Evolutionary conservation across 2,888 invertebrate species (phyloP), one percentile per base, ranked within the genome.

Genomic region (Drosophila greeni): DNA sequence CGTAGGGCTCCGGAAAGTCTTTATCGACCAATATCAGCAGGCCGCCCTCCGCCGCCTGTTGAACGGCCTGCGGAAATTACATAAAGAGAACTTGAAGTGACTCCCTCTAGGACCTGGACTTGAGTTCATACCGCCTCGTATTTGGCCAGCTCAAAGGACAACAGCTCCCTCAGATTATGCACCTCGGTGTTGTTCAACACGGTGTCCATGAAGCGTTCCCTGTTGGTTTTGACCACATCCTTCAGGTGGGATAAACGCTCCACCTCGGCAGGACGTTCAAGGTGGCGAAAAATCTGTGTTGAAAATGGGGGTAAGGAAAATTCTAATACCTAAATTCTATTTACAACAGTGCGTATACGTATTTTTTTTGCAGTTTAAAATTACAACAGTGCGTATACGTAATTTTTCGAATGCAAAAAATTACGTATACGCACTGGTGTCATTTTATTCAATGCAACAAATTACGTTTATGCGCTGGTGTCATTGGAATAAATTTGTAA

Each of bases 241-340:
- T 91, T 90, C 57, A 94, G 90, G 77, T 90, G 91, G 66, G 90
- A 90, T 74, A 94, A 90, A 74, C 93, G 92, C 11, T 91, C 91
- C 79, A 93, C 87, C 89, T 95, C 95, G 0, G 93, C 93, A 3
- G 95, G 95, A 79, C 93, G 92, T 88, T 95, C 95, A 66, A 95
- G 90, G 48, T 92, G 92, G 42, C 93, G 92, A 85, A 95, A 95
- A 60, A 95, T 92, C 95, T 95, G 70, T 23, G 34, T 29, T 26
- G 26, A 11, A 49, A 24, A 52, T 23, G 4, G 11, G 16, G 1
- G 18, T 7, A 26, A 26, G 26, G 2, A 26, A 26, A 26, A 26
- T n/a, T n/a, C n/a, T n/a, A n/a, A n/a, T n/a, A n/a, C n/a, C n/a
- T n/a, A n/a, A n/a, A n/a, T n/a, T n/a, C n/a, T n/a, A n/a, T n/a